A percentile compares a stretch with the other conserved stretches of the same genome.
Conservation (phyloP, 2,113 vertebrate species). For the Campylorhamphus procurvoides region DNA sequence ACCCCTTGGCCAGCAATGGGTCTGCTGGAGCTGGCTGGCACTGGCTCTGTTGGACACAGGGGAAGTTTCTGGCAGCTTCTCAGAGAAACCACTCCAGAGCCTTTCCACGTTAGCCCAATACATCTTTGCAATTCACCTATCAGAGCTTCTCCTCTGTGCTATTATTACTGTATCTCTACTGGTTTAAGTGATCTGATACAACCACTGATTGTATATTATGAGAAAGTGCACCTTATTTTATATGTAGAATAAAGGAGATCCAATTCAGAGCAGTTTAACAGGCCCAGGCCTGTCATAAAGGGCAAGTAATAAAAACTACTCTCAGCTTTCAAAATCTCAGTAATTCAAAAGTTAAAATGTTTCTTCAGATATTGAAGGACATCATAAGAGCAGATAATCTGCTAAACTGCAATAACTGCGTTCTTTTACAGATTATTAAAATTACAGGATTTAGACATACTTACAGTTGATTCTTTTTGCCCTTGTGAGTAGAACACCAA, state of each 20-base stretch:
- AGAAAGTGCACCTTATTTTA: not conserved
- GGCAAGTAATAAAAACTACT: not conserved
- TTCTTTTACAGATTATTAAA: not conserved
- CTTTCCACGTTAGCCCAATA: not conserved
- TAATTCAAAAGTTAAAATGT: not conserved
- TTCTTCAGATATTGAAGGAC: not conserved
- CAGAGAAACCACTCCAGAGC: not conserved
- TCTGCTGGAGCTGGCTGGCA: fast-evolving
- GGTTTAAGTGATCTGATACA: not conserved
- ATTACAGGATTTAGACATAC: not conserved
- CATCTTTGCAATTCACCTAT: not conserved
- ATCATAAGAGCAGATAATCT: not conserved
- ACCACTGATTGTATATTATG: not conserved
- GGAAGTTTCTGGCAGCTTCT: not conserved
- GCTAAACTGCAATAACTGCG: not conserved
- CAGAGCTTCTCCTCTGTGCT: not conserved
- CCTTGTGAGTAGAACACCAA: not conserved
- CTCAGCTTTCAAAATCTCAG: not conserved
- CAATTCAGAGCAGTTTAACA: not conserved
- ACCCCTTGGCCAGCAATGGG: not conserved
- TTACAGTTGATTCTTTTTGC: not conserved
- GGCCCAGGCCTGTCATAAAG: not conserved
- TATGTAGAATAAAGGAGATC: not conserved
- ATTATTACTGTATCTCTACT: not conserved
- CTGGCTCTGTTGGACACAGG: not conserved